Percentiles rank a stretch among this genome's conserved stretches.
These are phyloP conservation scores for Rhinichthys osculus DNA, from an alignment of 2,797 vertebrate genomes.

Conservation along the genomic window DNA sequence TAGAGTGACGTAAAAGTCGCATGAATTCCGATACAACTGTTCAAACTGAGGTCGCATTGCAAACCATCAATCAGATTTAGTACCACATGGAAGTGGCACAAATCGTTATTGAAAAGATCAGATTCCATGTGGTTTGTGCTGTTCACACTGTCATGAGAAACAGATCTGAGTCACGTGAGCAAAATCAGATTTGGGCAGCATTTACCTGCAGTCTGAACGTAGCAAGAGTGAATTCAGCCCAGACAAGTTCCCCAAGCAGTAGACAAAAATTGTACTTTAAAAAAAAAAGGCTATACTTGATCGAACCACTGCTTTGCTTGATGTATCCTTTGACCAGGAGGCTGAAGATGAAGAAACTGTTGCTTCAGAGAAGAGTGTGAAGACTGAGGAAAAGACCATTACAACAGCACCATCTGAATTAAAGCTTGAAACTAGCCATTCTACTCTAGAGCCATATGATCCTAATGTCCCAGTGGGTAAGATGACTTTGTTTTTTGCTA, in stretches of 20 bases:
- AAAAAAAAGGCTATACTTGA: neutral
- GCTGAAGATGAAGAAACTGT: slow-evolving; percentile 8
- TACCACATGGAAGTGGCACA: too few species aligned
- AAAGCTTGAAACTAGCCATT: slow-evolving; percentile 59
- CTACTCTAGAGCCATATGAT: slow-evolving; percentile 86
- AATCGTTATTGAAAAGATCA: too few species aligned
- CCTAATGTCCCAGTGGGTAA: slow-evolving; percentile 89
- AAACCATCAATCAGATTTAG: too few species aligned
- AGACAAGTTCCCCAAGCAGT: neutral
- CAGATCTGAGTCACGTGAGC: too few species aligned
- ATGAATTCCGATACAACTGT: too few species aligned
- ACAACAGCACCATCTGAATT: slow-evolving; percentile 45
- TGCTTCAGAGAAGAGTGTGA: slow-evolving; percentile 45
- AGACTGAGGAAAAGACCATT: slow-evolving; percentile 29
- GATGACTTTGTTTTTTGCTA: slow-evolving; percentile 49
- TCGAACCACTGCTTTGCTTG: slow-evolving; percentile 5
- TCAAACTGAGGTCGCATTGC: too few species aligned
- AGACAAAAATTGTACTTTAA: neutral
- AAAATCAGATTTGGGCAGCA: too few species aligned
- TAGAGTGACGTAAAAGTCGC: too few species aligned
- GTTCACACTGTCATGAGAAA: too few species aligned
- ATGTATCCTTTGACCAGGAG: slow-evolving; percentile 9
- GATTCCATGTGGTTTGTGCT: too few species aligned
- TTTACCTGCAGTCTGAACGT: too few species aligned
- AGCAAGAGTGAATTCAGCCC: neutral